Evolutionary conservation across 2,113 vertebrate species (phyloP), one percentile per base, ranked within the genome.

Genomic region (Epinephelus lanceolatus): DNA sequence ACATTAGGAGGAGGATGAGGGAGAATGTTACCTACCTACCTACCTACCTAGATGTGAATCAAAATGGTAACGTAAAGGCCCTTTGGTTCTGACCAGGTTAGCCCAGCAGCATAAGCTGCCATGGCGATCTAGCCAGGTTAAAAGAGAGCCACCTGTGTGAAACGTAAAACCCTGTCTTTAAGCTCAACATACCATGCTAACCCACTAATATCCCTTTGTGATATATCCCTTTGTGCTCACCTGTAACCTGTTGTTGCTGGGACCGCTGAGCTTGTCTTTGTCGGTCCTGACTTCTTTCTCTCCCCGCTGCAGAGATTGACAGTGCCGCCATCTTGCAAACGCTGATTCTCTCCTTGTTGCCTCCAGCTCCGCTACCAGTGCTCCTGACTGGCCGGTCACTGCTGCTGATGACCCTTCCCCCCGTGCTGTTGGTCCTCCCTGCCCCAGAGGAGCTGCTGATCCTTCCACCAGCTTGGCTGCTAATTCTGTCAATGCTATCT

Each of bases 291-390:
- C 78, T 83, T 40, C 56, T 81, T 76, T 83, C 85, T 59, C 74
- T 86, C 19, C 81, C 83, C 0, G 87, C 91, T 6, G 87, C 89
- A 51, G 91, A 84, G 23, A 89, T 91, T 0, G 70, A 52, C 78
- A 92, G 75, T 0, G 91, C 91, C 0, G 89, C 89, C 89, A 90
- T 91, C 79, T 92, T 92, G 27, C 91, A 92, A 14, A 92, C 86
- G 1, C 89, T 92, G 75, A 92, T 88, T 25, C 88, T 78, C n/a
- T 90, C 86, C 76, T 71, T 89, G 51, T n/a, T 76, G 80, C 55
- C 33, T 19, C 83, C 66, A 0, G 49, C 13, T n/a, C 86, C 69
- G 10, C 91, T 88, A 37, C 88, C 86, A 0, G 62, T 75, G 69
- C 75, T 87, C 21, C 78, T 72, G 78, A 78, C 76, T 82, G 85